These are phyloP conservation scores for Pollimyrus isidori DNA, from an alignment of 2,113 vertebrate species.

Conservation along the genomic window DNA sequence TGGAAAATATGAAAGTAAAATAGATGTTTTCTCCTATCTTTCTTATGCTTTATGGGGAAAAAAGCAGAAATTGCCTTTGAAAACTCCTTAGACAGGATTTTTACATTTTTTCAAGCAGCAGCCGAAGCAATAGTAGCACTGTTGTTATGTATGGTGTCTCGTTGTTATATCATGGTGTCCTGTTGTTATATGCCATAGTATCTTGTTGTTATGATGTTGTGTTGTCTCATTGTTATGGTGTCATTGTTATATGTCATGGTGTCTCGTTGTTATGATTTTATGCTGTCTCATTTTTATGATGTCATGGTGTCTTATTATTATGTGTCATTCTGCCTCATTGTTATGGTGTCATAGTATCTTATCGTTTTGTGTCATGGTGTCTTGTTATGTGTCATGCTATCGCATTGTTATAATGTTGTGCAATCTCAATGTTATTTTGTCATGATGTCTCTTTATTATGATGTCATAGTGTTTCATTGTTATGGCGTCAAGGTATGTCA, in stretches of 20 bases:
- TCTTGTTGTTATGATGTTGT: not conserved
- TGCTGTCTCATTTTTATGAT: not conserved
- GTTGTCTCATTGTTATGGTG: not conserved
- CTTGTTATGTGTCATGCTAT: too few relatives aligned
- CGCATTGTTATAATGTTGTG: too few relatives aligned
- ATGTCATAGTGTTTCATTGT: not conserved
- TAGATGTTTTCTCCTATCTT: not conserved
- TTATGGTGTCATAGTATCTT: not conserved
- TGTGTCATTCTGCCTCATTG: not conserved
- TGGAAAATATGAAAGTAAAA: not conserved
- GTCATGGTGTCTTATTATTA: too few relatives aligned
- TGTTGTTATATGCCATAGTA: not conserved
- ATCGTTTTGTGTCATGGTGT: not conserved
- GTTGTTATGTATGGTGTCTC: not conserved
- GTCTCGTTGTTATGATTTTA: not conserved
- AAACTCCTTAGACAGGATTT: not conserved
- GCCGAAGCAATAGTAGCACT: not conserved
- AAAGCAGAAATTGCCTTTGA: not conserved
- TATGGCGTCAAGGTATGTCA: not conserved
- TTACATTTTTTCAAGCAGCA: not conserved
- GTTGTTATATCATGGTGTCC: not conserved
- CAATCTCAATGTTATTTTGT: not conserved
- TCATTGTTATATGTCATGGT: too few relatives aligned
- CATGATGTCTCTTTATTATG: not conserved
- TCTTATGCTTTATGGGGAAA: not conserved